phyloP scores from a whole-genome alignment of 1,140 invertebrate genomes.

The Apis laboriosa region DNA sequence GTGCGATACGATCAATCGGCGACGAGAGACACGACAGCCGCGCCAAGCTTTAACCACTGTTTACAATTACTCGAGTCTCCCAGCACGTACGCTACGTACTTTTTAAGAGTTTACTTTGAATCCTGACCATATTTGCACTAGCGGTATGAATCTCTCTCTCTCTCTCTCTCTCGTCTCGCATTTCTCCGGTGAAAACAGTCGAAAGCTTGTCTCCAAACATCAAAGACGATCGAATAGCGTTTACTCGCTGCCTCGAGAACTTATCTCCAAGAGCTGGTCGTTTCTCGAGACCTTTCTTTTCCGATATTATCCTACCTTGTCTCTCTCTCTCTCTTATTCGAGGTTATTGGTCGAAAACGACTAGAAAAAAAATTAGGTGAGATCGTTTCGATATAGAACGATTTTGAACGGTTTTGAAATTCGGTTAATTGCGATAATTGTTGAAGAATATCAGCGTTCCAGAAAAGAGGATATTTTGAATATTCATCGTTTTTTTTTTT shows the following conservation, averaged over 20 bases:
- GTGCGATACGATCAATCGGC: no score
- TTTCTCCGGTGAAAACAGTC: slow-evolving; percentile 26
- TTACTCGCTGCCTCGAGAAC: background rate
- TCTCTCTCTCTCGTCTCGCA: slow-evolving; percentile 1
- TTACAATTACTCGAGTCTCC: slow-evolving; percentile 62
- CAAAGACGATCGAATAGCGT: background rate
- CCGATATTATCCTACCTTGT: no score
- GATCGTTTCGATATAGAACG: background rate
- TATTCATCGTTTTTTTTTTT: background rate
- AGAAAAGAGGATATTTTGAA: background rate
- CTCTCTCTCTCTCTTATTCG: no score
- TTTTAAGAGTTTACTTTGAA: slow-evolving; percentile 51
- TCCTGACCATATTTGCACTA: slow-evolving; percentile 44
- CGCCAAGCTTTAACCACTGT: slow-evolving; percentile 38
- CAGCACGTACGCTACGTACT: slow-evolving; percentile 54
- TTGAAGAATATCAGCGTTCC: no score
- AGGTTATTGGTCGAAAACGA: background rate
- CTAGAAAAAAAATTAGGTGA: background rate
- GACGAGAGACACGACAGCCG: background rate
- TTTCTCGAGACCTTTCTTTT: background rate
- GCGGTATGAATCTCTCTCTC: slow-evolving; percentile 38
- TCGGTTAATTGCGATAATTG: background rate
- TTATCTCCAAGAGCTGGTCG: background rate
- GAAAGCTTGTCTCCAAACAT: slow-evolving; percentile 44
- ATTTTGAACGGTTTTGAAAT: no score